Evolutionary conservation across 2,797 vertebrate species (phyloP).

Genomic region (Phoebastria nigripes): DNA sequence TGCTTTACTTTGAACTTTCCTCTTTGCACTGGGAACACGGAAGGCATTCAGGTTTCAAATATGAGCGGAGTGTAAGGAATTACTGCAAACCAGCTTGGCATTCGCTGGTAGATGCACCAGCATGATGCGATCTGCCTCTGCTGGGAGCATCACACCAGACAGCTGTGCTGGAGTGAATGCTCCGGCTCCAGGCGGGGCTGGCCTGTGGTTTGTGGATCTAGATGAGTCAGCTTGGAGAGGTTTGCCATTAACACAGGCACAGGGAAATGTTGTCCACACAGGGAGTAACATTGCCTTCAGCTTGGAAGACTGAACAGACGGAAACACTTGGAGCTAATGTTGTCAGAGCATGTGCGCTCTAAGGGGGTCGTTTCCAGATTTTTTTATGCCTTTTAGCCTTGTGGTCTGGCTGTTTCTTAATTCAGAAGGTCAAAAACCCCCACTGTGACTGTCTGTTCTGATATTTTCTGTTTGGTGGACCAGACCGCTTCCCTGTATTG

Average conservation of each 20-base stretch:
- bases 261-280: neutral
- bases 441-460: neutral
- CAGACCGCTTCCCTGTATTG: neutral
- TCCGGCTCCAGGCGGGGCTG: neutral
- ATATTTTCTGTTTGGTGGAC: neutral
- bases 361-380: neutral
- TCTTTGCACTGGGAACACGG: neutral
- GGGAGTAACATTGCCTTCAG: neutral
- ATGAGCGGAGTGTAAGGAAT: rapidly evolving
- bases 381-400: neutral
- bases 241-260: neutral
- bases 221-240: neutral
- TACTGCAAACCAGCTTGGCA: neutral
- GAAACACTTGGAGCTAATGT: neutral
- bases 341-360: neutral
- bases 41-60: neutral
- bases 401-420: neutral
- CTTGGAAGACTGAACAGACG: neutral
- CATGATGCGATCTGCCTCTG: rapidly evolving
- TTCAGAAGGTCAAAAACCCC: neutral
- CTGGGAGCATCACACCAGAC: neutral
- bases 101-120: neutral
- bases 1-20: neutral
- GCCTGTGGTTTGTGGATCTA: neutral
- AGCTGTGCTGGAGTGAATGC: neutral